Base-by-base conservation (phyloP, 2,888 invertebrate species). In the Conus canariensis region DNA sequence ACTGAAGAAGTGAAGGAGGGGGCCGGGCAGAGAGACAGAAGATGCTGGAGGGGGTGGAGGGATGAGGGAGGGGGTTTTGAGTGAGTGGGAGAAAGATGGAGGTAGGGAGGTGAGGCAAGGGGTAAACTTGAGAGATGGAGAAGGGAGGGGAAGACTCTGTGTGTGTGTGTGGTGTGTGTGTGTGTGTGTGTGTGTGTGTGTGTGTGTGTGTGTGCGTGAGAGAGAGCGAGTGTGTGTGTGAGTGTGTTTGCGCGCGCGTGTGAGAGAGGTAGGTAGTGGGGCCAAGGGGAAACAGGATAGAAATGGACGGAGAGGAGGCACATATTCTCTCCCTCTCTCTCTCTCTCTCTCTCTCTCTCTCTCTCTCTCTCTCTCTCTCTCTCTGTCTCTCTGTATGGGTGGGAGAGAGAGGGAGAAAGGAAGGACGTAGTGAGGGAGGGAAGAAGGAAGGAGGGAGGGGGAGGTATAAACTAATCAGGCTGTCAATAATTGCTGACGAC, bases 151-250 rank as follows among this genome's bases (percentile, higher is more conserved):
- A 45, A 45, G 45, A 4, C 45, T 45, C 30, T 30, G 2, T 30
- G 2, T 30, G 2, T 30, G 2, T 30, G 30, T 30, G 30, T 0
- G 0, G 30, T 30, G 2, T 30, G 30, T 30, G 30, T 30, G 74
- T 74, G 74, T 74, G 74, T 74, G 74, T 74, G 74, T 74, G 74
- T 74, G 74, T 74, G 74, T 74, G 74, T 74, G 74, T 74, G 74
- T 74, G 74, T 74, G 74, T 67, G 67, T 67, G 67, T 67, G 22
- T 67, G 45, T 45, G 45, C 45, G 45, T 45, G 45, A 45, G 45
- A 45, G 45, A 45, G 30, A 30, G 30, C 0, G 30, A 30, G 30
- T 1, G 30, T 1, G 45, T 4, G 45, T 45, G 45, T 45, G 45
- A 45, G 45, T 45, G 45, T 45, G 45, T 45, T 45, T 45, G 45